Base-by-base conservation (phyloP, 2,113 vertebrate genomes). In the Seriola dumerili region DNA sequence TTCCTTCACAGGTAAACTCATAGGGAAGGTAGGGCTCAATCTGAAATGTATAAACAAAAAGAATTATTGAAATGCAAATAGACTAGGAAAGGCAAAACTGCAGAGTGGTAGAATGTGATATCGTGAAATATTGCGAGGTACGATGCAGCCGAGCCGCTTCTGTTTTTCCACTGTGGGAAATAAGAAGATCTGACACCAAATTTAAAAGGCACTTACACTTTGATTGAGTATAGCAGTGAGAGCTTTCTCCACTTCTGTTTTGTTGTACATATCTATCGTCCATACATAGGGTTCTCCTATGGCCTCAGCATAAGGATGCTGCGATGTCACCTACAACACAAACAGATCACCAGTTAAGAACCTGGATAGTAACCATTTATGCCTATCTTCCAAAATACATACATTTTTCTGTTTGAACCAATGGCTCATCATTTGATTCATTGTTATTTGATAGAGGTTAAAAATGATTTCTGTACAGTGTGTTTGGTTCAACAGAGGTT, bases 301-400 rank as follows among this genome's bases (percentile, higher is more conserved):
- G 90, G 97, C 96, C 91, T 98, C 97, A 8, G 96, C 97, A 10
- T 98, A 98, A 0, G 97, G 97, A 76, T 98, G 97, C 91, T 98
- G 97, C 9, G 97, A 99, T 8, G 97, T 97, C 85, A 99, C 19
- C 97, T 98, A 92, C 38, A 62, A 17, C 17, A 65, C 12, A 40
- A 36, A 48, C 8, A 59, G 5, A 64, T 4, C 8, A 61, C 61
- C 38, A 55, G 3, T 10, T 0, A 17, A 36, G 17, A 12, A 40
- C 32, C 59, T 21, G 17, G 14, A 61, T 34, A 17, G 17, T 3
- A n/a, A n/a, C 21, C 5, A 19, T 50, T 50, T 50, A 50, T 50
- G 6, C 17, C 16, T 50, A 7, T 19, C 29, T 29, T 29, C 46
- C 46, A 50, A 32, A 34, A 29, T 29, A 29, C 10, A 59, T 32